A percentile compares a stretch with the other conserved stretches of the same genome.
phyloP scores from a whole-genome alignment of 2,113 vertebrate genomes.

The Charadrius vociferus region DNA sequence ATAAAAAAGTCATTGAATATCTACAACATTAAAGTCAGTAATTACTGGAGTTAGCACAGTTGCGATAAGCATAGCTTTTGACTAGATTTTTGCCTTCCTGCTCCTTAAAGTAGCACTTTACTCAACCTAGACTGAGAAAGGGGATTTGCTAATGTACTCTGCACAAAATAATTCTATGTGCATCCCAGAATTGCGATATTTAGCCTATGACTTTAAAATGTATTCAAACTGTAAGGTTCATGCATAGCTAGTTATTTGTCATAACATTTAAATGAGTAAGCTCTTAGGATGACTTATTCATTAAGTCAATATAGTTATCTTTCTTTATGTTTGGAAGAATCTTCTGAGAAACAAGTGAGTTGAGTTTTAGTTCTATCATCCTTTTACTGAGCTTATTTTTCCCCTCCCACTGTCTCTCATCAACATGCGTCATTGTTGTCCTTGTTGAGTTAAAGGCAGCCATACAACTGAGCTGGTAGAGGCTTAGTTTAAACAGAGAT shows the following conservation, averaged over 20 bases:
- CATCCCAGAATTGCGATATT: not conserved
- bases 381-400: not conserved
- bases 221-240: not conserved
- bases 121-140: not conserved
- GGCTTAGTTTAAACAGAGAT: not conserved
- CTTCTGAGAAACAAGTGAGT: not conserved
- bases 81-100: not conserved
- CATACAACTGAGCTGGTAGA: not conserved
- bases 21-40: not conserved
- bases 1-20: not conserved
- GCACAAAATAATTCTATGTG: not conserved
- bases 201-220: not conserved
- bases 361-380: not conserved
- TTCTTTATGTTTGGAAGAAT: not conserved
- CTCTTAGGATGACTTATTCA: not conserved
- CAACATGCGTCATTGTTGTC: fast-evolving
- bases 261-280: not conserved
- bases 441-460: not conserved
- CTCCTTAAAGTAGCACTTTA: not conserved
- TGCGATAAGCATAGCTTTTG: not conserved
- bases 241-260: not conserved
- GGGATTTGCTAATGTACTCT: not conserved
- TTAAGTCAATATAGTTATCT: too few species aligned
- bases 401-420: not conserved
- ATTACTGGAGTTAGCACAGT: not conserved